Conservation (phyloP, 2,888 invertebrate genomes). For the Agrochola circellaris region DNA sequence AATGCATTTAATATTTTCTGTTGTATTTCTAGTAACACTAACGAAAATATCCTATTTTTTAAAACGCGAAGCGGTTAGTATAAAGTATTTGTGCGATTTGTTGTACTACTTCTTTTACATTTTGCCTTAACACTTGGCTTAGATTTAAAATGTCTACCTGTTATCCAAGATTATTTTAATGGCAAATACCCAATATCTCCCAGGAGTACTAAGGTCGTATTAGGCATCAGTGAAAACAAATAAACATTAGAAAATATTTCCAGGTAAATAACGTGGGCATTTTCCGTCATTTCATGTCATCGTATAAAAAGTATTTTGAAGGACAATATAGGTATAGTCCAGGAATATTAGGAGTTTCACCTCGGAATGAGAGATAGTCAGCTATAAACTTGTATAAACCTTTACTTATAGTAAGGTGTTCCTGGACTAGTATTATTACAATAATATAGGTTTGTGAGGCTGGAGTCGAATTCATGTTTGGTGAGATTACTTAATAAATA, state of each 20-base stretch:
- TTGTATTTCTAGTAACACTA: slow-evolving; percentile 17
- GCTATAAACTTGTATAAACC: too few species aligned
- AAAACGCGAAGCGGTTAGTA: background rate
- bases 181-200: slow-evolving; percentile 8
- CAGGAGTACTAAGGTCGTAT: background rate
- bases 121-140: background rate
- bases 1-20: slow-evolving; percentile 42
- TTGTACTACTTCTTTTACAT: slow-evolving; percentile 5
- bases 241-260: slow-evolving; percentile 1
- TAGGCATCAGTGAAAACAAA: slow-evolving; percentile 1
- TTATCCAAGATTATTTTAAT: slow-evolving; percentile 11
- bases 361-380: too few species aligned
- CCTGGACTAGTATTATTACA: too few species aligned
- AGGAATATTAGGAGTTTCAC: too few species aligned
- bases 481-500: background rate
- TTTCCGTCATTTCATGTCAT: slow-evolving; percentile 10
- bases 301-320: background rate
- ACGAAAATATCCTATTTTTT: slow-evolving; percentile 4
- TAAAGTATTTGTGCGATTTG: slow-evolving; percentile 9
- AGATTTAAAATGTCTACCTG: background rate
- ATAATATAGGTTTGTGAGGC: background rate
- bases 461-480: background rate
- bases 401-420: too few species aligned
- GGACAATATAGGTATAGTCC: slow-evolving; percentile 3
- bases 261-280: background rate